Base-by-base conservation (phyloP, 2,113 vertebrate species). In the Zootoca vivipara region DNA sequence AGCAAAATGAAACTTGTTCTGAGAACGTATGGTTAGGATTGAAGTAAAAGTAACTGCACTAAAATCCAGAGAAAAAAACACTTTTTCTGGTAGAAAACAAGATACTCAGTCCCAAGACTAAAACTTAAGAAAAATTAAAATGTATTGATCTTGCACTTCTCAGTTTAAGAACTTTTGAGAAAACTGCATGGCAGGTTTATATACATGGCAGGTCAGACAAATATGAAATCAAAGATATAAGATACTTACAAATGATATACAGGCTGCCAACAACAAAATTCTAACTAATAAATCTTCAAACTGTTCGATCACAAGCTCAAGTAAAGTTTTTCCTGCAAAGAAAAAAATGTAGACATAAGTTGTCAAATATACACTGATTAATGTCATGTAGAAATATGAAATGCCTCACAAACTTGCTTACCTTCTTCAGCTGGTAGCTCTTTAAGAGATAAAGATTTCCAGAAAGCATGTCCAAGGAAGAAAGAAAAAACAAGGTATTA, bases 221-320 rank as follows among this genome's bases (percentile, higher is more conserved):
- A 40, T 46, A 52, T 26, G 24, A 16, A 33, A n/a, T 42, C 33
- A 70, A 84, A 56, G n/a, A 80, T 73, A 88, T 1, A 52, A 81
- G 87, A 95, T 98, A 99, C 98, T 99, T 97, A 99, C 98, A 93
- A 99, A 99, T 93, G 99, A 99, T 98, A 99, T 99, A 94, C 98
- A 99, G 4, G 99, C 99, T 88, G 99, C 99, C 97, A 99, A 95
- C 83, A 99, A 97, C 95, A 99, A 98, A 95, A 99, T 99, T 95
- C 99, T 97, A 95, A 99, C 99, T 90, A 99, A 96, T 91, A 99
- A 96, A 93, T 99, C 99, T 98, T 99, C 99, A 97, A 99, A 99
- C 93, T 99, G 99, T 90, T 99, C 99, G 58, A 99, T 93, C 94
- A 99, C 98, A 88, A 99, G 98, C 94, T 99, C 98, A 93, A 98